phyloP scores from a whole-genome alignment of 1,140 invertebrate genomes.

The Tachypleus tridentatus region DNA sequence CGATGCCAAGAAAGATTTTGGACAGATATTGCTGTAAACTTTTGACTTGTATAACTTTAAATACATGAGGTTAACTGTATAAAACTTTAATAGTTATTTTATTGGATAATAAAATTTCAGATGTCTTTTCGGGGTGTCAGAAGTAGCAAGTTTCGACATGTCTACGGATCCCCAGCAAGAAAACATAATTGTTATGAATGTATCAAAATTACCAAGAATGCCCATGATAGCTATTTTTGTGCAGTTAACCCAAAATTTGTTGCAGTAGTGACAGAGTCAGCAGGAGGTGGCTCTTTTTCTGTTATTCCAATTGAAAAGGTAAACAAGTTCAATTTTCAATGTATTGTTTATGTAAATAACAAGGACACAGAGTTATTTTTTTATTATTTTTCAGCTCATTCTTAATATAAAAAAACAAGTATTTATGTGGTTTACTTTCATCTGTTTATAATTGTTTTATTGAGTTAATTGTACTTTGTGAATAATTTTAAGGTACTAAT shows the following conservation, averaged over 20 bases:
- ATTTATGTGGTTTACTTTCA: too few species aligned
- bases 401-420: too few species aligned
- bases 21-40: too few species aligned
- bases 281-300: constrained; percentile 83
- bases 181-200: constrained; percentile 98
- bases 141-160: constrained; percentile 95
- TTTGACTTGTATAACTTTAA: too few species aligned
- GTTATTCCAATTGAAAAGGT: constrained; percentile 81
- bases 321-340: constrained; percentile 35
- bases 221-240: constrained; percentile 95
- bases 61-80: too few species aligned
- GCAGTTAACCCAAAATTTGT: constrained; percentile 97
- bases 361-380: too few species aligned
- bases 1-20: too few species aligned
- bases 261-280: constrained; percentile 78
- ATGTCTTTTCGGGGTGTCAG: constrained; percentile 45
- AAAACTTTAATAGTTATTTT: too few species aligned
- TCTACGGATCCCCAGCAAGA: constrained; percentile 90
- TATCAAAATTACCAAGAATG: constrained; percentile 93
- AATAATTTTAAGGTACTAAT: too few species aligned
- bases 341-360: background rate
- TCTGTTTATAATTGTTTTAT: too few species aligned
- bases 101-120: constrained; percentile 1
- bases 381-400: too few species aligned
- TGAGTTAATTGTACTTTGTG: too few species aligned